A percentile compares a stretch with the other conserved stretches of the same genome.
These are phyloP conservation scores for Bombus consobrinus DNA, from an alignment of 1,140 invertebrate genomes.

Conservation along the genomic window DNA sequence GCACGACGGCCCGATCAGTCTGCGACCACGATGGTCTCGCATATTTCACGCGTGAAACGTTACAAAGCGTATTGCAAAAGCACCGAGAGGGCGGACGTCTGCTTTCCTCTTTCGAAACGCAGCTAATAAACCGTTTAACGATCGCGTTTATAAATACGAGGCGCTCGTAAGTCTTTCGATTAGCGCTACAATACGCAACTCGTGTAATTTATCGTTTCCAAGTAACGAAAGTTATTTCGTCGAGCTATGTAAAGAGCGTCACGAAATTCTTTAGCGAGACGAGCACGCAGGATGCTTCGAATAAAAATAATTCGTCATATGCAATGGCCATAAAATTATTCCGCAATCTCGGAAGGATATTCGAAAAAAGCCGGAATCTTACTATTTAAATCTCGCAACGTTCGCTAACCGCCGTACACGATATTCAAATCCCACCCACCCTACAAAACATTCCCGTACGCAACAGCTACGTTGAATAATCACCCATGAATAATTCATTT, in stretches of 20 bases:
- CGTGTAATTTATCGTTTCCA: constrained; percentile 21
- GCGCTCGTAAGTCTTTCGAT: constrained; percentile 28
- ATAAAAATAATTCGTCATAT: too few species aligned
- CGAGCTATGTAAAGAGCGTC: too few species aligned
- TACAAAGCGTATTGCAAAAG: constrained; percentile 22
- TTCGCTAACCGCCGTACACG: neutral
- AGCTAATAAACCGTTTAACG: constrained; percentile 51
- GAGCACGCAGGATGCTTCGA: too few species aligned
- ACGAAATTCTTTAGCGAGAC: too few species aligned
- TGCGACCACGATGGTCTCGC: constrained; percentile 7
- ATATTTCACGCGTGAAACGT: constrained; percentile 31
- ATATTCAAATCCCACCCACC: neutral
- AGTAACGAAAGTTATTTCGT: neutral
- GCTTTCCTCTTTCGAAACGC: neutral
- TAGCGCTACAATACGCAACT: constrained; percentile 9
- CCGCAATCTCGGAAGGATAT: neutral
- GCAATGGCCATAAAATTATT: too few species aligned
- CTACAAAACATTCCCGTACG: neutral
- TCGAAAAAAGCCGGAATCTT: neutral
- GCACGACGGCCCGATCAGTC: constrained; percentile 74
- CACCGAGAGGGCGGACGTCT: neutral
- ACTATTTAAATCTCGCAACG: neutral
- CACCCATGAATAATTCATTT: constrained; percentile 27
- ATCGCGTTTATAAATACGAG: constrained; percentile 45
- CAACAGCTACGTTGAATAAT: neutral